phyloP scores from a whole-genome alignment of 2,797 vertebrate species.

The Acrocephalus scirpaceus region DNA sequence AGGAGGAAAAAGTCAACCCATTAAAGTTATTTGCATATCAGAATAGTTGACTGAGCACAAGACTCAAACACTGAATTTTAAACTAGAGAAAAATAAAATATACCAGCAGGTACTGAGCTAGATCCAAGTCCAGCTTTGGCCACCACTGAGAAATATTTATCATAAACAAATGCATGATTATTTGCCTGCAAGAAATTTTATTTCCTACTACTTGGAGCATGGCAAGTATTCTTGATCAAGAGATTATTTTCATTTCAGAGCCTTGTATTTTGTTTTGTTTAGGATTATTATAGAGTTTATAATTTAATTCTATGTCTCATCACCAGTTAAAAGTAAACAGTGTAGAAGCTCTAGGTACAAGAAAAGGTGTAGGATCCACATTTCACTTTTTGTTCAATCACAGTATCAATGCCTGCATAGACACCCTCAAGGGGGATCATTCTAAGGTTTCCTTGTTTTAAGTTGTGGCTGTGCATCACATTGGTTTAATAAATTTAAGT shows the following conservation, averaged over 20 bases:
- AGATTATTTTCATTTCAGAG: neutral
- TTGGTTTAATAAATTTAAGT: slow-evolving; percentile 31
- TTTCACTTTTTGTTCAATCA: neutral
- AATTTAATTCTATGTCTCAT: neutral
- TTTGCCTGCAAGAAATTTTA: neutral
- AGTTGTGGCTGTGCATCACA: slow-evolving; percentile 5
- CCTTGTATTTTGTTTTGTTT: neutral
- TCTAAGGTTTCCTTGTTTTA: neutral
- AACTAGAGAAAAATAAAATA: neutral
- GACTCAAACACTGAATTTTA: neutral
- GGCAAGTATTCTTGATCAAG: neutral
- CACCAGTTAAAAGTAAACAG: neutral
- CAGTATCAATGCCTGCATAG: neutral
- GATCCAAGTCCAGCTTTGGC: neutral
- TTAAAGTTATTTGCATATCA: neutral
- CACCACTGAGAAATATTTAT: neutral
- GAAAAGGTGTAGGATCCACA: neutral
- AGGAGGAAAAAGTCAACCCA: neutral
- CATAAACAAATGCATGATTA: neutral
- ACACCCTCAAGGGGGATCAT: neutral
- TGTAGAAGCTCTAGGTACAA: neutral
- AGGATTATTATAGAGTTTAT: neutral
- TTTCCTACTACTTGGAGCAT: neutral
- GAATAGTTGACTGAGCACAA: neutral
- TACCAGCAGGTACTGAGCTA: neutral